These are phyloP conservation scores for Drosophila rhopaloa DNA, from an alignment of 1,140 invertebrate species.

Conservation along the genomic window DNA sequence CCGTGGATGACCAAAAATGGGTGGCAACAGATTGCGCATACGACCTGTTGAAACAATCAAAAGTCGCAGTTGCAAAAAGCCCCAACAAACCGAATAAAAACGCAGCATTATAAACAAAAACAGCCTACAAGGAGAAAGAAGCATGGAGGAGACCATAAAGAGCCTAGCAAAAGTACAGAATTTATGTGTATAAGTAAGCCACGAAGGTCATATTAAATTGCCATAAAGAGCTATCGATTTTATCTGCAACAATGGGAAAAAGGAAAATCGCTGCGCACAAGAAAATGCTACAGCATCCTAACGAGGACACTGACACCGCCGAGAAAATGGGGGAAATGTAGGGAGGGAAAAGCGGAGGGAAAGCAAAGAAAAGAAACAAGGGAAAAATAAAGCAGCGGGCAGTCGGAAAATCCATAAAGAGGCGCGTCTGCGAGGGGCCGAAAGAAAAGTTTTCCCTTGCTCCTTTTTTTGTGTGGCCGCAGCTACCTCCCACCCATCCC, in stretches of 20 bases:
- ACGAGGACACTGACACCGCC: slow-evolving; percentile 83
- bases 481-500: neutral
- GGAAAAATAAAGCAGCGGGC: slow-evolving; percentile 44
- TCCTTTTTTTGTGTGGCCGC: slow-evolving; percentile 4
- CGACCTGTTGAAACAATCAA: slow-evolving; percentile 68
- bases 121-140: slow-evolving; percentile 53
- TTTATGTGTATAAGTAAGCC: slow-evolving; percentile 72
- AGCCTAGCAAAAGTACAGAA: slow-evolving; percentile 51
- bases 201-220: slow-evolving; percentile 85
- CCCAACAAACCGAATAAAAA: slow-evolving; percentile 48
- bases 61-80: slow-evolving; percentile 42
- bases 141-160: slow-evolving; percentile 43
- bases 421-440: slow-evolving; percentile 44
- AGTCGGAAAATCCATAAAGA: slow-evolving; percentile 76
- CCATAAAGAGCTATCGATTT: slow-evolving; percentile 84
- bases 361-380: slow-evolving; percentile 23
- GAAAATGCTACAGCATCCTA: slow-evolving; percentile 70
- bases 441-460: slow-evolving; percentile 47
- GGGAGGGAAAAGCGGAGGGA: slow-evolving; percentile 1
- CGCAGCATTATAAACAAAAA: slow-evolving; percentile 58
- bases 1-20: slow-evolving; percentile 18
- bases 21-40: slow-evolving; percentile 47
- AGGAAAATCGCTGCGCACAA: slow-evolving; percentile 79
- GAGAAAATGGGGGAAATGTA: slow-evolving; percentile 6
- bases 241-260: slow-evolving; percentile 77